Conservation (phyloP, 2,113 vertebrate genomes). For the Theristicus caerulescens region DNA sequence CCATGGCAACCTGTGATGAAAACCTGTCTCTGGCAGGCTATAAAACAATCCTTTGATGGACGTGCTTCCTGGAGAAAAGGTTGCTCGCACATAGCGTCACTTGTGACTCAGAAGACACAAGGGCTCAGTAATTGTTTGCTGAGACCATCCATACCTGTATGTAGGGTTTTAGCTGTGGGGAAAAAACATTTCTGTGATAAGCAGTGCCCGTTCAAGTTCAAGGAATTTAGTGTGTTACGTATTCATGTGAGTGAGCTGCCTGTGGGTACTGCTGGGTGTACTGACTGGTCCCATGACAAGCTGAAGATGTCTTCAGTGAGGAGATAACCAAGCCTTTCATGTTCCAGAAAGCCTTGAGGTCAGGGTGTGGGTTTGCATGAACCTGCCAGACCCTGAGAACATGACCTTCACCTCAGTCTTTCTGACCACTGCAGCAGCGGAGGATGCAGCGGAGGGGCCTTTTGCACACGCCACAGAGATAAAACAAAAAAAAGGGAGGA, state of each 20-base stretch:
- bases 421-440: background rate
- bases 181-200: background rate
- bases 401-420: background rate
- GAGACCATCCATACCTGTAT: background rate
- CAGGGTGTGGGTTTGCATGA: background rate
- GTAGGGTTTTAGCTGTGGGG: background rate
- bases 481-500: background rate
- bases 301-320: background rate
- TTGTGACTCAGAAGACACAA: background rate
- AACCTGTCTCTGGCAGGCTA: background rate
- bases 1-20: background rate
- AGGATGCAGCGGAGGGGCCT: background rate
- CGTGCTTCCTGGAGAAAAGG: background rate
- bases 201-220: fast-evolving
- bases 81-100: background rate
- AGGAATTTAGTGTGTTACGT: background rate
- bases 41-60: background rate
- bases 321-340: background rate
- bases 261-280: background rate
- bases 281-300: background rate
- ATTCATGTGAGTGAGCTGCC: background rate
- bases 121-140: background rate
- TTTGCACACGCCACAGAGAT: background rate
- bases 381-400: background rate
- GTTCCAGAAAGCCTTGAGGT: background rate